phyloP scores from a whole-genome alignment of 2,888 invertebrate genomes.

The Psylliodes chrysocephalus region DNA sequence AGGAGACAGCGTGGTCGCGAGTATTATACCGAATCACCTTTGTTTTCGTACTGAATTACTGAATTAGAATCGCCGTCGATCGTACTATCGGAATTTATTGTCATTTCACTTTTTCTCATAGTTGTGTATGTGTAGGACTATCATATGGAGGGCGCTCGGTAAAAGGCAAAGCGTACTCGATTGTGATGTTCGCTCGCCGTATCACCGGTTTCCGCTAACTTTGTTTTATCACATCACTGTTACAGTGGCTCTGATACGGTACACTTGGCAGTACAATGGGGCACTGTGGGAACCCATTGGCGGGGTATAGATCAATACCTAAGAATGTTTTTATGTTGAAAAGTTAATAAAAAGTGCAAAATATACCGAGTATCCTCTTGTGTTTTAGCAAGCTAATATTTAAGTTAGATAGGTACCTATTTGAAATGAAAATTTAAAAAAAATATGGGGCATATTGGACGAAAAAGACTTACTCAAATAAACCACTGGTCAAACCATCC shows the following conservation, averaged over 20 bases:
- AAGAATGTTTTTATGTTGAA: too few relatives aligned
- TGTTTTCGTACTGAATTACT: conserved; percentile 29
- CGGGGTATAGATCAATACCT: background rate
- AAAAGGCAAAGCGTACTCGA: conserved; percentile 5
- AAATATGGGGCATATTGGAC: too few relatives aligned
- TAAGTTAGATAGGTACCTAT: too few relatives aligned
- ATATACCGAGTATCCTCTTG: too few relatives aligned
- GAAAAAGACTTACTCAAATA: too few relatives aligned
- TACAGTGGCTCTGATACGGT: conserved; percentile 22
- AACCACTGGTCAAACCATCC: too few relatives aligned
- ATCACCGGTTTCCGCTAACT: conserved; percentile 39
- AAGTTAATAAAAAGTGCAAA: too few relatives aligned
- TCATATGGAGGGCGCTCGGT: background rate
- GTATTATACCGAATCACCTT: conserved; percentile 25
- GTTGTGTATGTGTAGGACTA: too few relatives aligned
- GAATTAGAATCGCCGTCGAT: conserved; percentile 11
- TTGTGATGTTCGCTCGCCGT: conserved; percentile 39
- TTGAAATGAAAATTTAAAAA: too few relatives aligned
- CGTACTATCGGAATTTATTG: conserved; percentile 9
- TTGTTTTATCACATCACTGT: conserved; percentile 35
- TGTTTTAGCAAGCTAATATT: too few relatives aligned
- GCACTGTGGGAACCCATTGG: background rate
- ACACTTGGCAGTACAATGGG: conserved; percentile 5
- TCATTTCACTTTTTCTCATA: background rate
- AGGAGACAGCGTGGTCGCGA: background rate